Conservation (phyloP, 2,888 invertebrate genomes). For the Lepetodrilus schrolli region DNA sequence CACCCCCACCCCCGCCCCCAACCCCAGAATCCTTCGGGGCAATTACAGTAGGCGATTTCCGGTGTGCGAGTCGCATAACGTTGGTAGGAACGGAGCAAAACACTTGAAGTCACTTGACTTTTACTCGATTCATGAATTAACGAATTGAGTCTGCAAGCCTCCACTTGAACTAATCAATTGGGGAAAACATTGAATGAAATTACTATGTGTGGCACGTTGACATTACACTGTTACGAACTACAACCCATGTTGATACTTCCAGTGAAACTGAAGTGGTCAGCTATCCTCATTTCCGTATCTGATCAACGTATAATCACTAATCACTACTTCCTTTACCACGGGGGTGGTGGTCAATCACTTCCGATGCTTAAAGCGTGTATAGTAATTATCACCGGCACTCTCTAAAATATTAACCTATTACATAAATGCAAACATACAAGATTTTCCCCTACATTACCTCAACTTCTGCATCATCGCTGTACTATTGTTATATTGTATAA, state of each 20-base stretch:
- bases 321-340: too few relatives aligned
- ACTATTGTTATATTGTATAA: too few relatives aligned
- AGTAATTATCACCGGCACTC: too few relatives aligned
- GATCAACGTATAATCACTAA: too few relatives aligned
- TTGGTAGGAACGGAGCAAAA: not conserved
- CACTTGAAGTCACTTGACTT: slow-evolving; percentile 1
- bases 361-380: too few relatives aligned
- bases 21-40: not conserved
- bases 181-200: slow-evolving; percentile 16
- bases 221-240: not conserved
- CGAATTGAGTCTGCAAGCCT: not conserved
- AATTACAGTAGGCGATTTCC: slow-evolving; percentile 20
- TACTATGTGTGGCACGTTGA: slow-evolving; percentile 18
- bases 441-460: too few relatives aligned
- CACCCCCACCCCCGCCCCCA: not conserved
- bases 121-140: slow-evolving; percentile 6
- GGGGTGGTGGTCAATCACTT: too few relatives aligned
- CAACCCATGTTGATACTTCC: not conserved
- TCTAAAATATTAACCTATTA: too few relatives aligned
- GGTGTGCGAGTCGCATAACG: not conserved
- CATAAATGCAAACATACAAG: too few relatives aligned
- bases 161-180: not conserved
- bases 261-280: not conserved
- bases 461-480: too few relatives aligned
- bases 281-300: not conserved